Evolutionary conservation across 2,797 vertebrate genomes (phyloP), one percentile per base, ranked within the genome.

Genomic region (Hoplostethus atlanticus): DNA sequence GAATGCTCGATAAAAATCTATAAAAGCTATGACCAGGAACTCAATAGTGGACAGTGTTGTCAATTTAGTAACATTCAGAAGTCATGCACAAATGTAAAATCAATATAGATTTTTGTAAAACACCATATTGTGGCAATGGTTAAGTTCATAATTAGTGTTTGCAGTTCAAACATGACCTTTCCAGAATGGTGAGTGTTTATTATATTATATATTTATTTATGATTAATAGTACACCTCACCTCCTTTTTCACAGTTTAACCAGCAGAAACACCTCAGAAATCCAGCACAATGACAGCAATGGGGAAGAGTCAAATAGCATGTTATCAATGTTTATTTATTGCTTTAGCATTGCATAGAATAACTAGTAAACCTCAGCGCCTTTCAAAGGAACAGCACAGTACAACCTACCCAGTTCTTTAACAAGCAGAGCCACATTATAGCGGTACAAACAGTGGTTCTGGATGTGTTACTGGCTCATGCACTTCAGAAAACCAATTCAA

Each of bases 401-500:
- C 54, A 68, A 42, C 10, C 40, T 10, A 42, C 9, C 8, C 40
- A 42, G 40, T 12, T 42, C 10, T 42, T 8, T 9, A 42, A 56
- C 68, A 21, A 6, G 17, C 47, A 17, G 2, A 50, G 5, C 6
- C 1, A 48, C 6, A n/a, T 52, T 52, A 25, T 52, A 52, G 28
- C 30, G 31, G 36, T 40, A 48, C 59, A 17, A 38, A 46, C 44
- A 46, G 44, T 15, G 44, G 10, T 4, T 15, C 13, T 9, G 68
- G 57, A 58, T 70, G 58, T 70, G 68, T 61, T 66, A 34, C 42
- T 52, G 46, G 57, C 56, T 69, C 51, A 81, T 83, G 80, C 67
- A 71, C 80, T 87, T 79, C 7, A 25, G 75, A 55, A 74, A 80
- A 83, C 30, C 85, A 80, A 88, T 70, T 69, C 44, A 83, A 81